Evolutionary conservation across 1,140 invertebrate species (phyloP).

Genomic region (Drosophila parabipectinata): DNA sequence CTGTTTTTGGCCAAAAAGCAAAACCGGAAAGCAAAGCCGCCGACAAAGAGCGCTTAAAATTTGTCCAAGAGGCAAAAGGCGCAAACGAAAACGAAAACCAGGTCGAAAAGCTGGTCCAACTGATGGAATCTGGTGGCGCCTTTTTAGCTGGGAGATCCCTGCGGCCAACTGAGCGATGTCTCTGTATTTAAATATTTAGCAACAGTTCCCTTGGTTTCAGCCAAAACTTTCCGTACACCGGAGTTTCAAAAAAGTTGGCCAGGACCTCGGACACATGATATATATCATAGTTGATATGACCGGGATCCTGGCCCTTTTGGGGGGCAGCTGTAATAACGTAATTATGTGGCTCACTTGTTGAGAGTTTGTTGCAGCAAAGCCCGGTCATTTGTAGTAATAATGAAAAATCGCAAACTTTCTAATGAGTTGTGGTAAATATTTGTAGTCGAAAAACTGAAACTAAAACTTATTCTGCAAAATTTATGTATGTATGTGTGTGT

Average conservation of each 20-base stretch:
- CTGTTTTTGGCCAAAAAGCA: conserved; percentile 21
- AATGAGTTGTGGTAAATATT: conserved; percentile 47
- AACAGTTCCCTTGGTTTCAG: conserved; percentile 10
- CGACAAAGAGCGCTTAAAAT: conserved; percentile 74
- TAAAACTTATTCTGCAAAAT: conserved; percentile 8
- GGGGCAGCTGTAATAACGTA: conserved; percentile 39
- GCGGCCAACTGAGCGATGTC: conserved; percentile 14
- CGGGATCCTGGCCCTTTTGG: not conserved
- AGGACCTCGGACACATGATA: conserved; percentile 32
- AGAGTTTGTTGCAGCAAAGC: conserved; percentile 21
- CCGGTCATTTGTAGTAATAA: conserved; percentile 41
- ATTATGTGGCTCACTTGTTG: conserved; percentile 45
- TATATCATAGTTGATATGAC: conserved; percentile 24
- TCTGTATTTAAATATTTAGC: conserved; percentile 32
- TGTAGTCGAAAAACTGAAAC: conserved; percentile 16
- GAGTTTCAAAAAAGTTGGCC: conserved; percentile 20
- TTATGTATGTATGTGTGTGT: not conserved
- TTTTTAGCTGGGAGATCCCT: not conserved
- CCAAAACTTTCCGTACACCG: conserved; percentile 4
- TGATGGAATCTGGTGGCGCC: conserved; percentile 27
- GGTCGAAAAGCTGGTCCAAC: conserved; percentile 29
- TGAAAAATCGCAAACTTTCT: conserved; percentile 45
- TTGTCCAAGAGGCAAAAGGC: conserved; percentile 38
- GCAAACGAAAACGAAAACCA: conserved; percentile 35
- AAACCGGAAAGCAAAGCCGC: conserved; percentile 50